These are phyloP conservation scores for Amia ocellicauda DNA, from an alignment of 2,113 vertebrate species.

Conservation along the genomic window DNA sequence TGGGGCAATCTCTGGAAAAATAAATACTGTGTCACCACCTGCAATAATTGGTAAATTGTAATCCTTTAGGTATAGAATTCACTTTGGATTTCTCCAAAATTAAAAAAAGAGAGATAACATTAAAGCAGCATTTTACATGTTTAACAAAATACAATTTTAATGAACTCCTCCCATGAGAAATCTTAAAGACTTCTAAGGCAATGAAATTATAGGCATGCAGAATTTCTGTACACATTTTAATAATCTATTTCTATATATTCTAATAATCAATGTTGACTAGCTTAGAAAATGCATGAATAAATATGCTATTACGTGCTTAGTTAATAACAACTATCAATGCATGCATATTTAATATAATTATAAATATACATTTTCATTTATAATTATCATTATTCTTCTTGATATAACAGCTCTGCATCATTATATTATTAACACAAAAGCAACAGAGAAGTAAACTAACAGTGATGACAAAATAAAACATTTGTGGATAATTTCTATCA, in stretches of 20 bases:
- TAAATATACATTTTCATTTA: no score
- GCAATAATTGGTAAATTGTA: constrained; percentile 65
- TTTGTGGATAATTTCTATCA: no score
- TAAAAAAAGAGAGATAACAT: constrained; percentile 47
- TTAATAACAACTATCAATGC: no score
- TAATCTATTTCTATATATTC: constrained; percentile 58
- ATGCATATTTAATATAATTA: no score
- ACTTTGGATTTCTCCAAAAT: constrained; percentile 63
- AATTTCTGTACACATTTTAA: constrained; percentile 60
- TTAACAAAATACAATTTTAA: constrained; percentile 76
- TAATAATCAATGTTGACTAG: constrained; percentile 39
- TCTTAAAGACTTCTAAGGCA: constrained; percentile 65
- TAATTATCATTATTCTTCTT: no score
- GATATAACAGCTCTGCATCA: no score
- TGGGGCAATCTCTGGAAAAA: constrained; percentile 95
- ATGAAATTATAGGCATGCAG: constrained; percentile 61
- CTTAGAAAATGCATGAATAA: constrained; percentile 60
- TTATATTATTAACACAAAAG: no score
- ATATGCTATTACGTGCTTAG: constrained; percentile 60
- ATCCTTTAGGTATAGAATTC: constrained; percentile 60
- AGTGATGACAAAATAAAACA: no score
- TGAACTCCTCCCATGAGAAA: constrained; percentile 72
- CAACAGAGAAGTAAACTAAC: no score
- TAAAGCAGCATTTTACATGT: constrained; percentile 70
- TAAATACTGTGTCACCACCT: constrained; percentile 68